A percentile compares a stretch with the other conserved stretches of the same genome.
Evolutionary conservation across 2,888 invertebrate genomes (phyloP).

Genomic region (Brachyopa scutellaris): DNA sequence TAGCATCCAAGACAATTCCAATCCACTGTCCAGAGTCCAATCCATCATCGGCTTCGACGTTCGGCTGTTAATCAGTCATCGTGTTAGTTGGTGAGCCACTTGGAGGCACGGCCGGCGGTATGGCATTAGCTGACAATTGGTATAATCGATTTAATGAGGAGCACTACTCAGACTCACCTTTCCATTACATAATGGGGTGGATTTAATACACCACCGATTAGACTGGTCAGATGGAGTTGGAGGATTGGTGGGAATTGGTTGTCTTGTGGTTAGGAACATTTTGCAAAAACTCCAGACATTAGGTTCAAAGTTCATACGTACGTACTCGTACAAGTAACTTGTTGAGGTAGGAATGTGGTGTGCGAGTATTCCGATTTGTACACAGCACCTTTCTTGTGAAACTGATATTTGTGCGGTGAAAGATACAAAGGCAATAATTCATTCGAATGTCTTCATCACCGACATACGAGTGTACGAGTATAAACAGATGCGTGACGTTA

Average conservation of each 20-base stretch:
- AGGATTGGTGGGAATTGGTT: not conserved
- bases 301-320: not conserved
- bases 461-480: too few species aligned
- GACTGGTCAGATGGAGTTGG: not conserved
- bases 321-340: not conserved
- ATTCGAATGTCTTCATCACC: not conserved
- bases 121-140: not conserved
- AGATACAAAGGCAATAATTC: not conserved
- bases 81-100: not conserved
- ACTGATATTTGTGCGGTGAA: not conserved
- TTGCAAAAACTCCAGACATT: conserved; percentile 10
- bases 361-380: not conserved
- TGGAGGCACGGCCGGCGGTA: not conserved
- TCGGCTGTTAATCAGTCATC: not conserved
- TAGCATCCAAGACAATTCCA: not conserved
- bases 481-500: not conserved
- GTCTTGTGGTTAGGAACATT: not conserved
- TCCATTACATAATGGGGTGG: conserved; percentile 30
- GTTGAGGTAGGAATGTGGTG: conserved; percentile 5
- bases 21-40: conserved; percentile 14
- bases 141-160: conserved; percentile 23
- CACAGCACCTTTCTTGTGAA: conserved; percentile 9
- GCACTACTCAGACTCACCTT: conserved; percentile 18
- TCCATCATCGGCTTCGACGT: conserved; percentile 5
- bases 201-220: conserved; percentile 13